Evolutionary conservation across 2,797 vertebrate genomes (phyloP), one percentile per base, ranked within the genome.

Genomic region (Psittacula derbiana): DNA sequence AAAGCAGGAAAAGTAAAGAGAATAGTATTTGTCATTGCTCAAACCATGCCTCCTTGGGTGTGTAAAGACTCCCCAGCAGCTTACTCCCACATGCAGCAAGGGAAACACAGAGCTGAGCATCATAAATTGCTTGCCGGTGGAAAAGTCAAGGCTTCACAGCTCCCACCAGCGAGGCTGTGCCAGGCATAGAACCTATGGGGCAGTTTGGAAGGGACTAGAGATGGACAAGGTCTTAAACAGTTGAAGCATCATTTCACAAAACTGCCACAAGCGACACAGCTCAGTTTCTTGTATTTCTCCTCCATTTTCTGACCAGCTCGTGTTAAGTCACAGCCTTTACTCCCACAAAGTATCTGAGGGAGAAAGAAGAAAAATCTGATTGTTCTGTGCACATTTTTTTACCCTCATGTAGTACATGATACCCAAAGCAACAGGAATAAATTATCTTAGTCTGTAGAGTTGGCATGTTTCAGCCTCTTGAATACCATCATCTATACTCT

Each of bases 341-440:
- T 55, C 43, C 46, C 55, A 60, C 27, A 46, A 9, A 60, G 25
- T 43, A 72, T 93, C 53, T 55, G 28, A 89, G 28, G 25, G 72
- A 91, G 58, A 86, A 80, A 72, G 33, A 40, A 81, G 90, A 91
- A 69, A 65, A 69, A 18, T 73, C 44, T 27, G 33, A 75, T 90
- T 71, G 36, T 92, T 90, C 41, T 58, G 33, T 58, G 23, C 23
- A 16, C 28, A 21, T 13, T 28, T 47, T 18, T 78, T 46, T 17
- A 84, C 72, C 41, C 41, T 38, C 69, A 57, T 66, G 70, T 53
- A 85, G 71, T 53, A 87, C 73, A 46, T 8, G 80, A 94, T 88
- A 92, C 74, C 33, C 74, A 41, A 88, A 92, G 7, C 86, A 93
- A 93, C 21, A 80, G 87, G 85, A 92, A 95, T 55, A 57, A 92